Evolutionary conservation across 2,888 invertebrate species (phyloP).

Genomic region (Plebejus melissa): DNA sequence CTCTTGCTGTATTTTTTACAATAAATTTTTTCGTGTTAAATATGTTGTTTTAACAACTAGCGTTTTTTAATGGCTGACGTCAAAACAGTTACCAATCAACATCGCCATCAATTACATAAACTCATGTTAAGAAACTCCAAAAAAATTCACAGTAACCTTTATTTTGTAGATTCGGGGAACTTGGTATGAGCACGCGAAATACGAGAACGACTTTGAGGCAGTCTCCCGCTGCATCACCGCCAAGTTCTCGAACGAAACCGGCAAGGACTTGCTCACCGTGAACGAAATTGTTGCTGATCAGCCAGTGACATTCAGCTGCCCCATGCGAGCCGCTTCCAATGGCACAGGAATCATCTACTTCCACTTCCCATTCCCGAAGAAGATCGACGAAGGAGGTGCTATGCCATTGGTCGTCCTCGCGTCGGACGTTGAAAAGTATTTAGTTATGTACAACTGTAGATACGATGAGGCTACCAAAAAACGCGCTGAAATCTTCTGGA

Average conservation of each 20-base stretch:
- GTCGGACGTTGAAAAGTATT: neutral
- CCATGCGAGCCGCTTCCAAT: neutral
- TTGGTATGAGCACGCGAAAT: constrained; percentile 12
- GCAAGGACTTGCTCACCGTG: neutral
- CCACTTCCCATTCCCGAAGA: neutral
- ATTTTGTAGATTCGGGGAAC: neutral
- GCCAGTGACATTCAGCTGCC: neutral
- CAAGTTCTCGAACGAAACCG: neutral
- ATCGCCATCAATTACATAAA: too few relatives aligned
- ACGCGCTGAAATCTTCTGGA: neutral
- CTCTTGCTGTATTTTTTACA: too few relatives aligned
- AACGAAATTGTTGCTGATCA: neutral
- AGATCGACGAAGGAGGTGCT: neutral
- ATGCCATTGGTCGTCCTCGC: neutral
- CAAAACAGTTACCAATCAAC: too few relatives aligned
- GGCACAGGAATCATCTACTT: constrained; percentile 13
- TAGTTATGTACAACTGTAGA: neutral
- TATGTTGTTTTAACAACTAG: too few relatives aligned
- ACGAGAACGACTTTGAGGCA: neutral
- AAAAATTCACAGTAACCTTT: too few relatives aligned
- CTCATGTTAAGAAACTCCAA: too few relatives aligned
- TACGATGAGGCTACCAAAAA: neutral
- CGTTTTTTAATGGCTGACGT: too few relatives aligned
- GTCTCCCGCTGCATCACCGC: neutral
- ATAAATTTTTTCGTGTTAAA: too few relatives aligned